Conservation (phyloP, 2,113 vertebrate species). For the Capreolus pygargus region DNA sequence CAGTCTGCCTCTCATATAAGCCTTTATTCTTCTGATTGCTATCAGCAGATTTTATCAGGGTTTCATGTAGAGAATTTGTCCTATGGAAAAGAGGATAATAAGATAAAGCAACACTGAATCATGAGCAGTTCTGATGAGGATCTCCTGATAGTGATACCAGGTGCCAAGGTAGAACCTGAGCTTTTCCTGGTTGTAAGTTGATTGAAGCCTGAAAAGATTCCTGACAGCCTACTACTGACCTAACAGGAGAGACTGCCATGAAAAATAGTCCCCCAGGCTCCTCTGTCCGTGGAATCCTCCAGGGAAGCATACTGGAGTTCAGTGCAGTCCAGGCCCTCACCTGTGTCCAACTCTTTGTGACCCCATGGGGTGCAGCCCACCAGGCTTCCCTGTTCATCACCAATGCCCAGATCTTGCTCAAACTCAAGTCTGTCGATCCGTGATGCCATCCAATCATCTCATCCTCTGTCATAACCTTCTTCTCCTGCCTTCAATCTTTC, state of each 20-base stretch:
- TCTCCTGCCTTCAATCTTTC: neutral
- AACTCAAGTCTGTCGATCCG: rapidly evolving
- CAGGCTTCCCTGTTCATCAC: neutral
- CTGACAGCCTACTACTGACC: neutral
- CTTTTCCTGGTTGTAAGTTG: neutral
- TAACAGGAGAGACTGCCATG: neutral
- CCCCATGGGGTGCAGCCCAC: neutral
- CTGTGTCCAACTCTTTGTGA: neutral
- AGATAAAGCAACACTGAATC: neutral
- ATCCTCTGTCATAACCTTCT: neutral
- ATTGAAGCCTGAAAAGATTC: neutral
- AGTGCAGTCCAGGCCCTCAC: neutral
- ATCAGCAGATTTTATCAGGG: neutral
- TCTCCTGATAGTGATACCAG: neutral
- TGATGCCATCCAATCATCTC: neutral
- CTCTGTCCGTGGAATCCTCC: neutral
- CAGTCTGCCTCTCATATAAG: neutral
- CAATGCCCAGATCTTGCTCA: rapidly evolving
- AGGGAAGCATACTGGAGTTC: neutral
- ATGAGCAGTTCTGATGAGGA: neutral
- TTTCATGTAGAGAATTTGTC: neutral
- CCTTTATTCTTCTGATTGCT: neutral
- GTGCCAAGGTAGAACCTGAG: neutral
- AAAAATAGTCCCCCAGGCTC: neutral
- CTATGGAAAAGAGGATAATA: neutral